Evolutionary conservation across 2,888 invertebrate species (phyloP).

Genomic region (Busseola fusca): DNA sequence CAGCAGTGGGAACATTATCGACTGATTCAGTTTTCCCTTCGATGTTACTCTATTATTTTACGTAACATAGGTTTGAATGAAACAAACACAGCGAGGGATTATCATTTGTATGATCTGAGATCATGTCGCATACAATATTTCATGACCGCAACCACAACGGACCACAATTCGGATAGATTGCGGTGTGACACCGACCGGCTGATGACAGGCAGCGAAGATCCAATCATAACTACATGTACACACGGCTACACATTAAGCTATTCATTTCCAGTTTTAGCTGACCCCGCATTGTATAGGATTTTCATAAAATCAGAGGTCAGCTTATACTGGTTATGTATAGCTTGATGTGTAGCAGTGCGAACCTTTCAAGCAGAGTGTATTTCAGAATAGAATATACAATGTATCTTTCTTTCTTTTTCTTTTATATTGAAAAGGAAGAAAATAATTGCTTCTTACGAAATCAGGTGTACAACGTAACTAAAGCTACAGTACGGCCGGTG

Average conservation of each 20-base stretch:
- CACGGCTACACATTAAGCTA: too few species aligned
- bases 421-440: not conserved
- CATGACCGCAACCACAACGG: not conserved
- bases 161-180: not conserved
- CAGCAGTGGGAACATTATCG: too few species aligned
- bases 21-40: not conserved
- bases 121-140: not conserved
- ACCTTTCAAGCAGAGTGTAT: not conserved
- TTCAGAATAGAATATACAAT: not conserved
- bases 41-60: not conserved
- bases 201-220: not conserved
- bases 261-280: too few species aligned
- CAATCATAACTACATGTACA: not conserved
- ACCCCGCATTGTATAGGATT: too few species aligned
- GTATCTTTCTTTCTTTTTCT: not conserved
- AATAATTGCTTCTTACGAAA: not conserved
- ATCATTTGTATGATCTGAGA: too few species aligned
- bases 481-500: too few species aligned
- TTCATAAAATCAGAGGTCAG: too few species aligned
- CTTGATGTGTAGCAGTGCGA: too few species aligned
- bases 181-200: not conserved
- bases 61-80: not conserved
- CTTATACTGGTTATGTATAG: too few species aligned
- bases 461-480: not conserved
- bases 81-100: not conserved